phyloP scores from a whole-genome alignment of 92 coral and sea anemone species.

The Nematostella vectensis region DNA sequence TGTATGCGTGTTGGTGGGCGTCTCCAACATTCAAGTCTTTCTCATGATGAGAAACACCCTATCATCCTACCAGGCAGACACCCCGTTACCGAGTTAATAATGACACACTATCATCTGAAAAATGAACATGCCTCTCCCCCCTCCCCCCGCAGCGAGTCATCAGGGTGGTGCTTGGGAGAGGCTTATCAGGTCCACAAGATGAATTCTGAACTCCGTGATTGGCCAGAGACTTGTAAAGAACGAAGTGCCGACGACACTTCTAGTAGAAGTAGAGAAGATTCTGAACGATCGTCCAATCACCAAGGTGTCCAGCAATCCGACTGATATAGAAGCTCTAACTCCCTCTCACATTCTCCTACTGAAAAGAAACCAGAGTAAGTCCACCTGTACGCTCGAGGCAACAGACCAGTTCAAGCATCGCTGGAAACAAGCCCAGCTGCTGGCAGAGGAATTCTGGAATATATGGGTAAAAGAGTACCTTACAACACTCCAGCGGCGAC shows the following conservation, averaged over 20 bases:
- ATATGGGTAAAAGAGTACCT: not conserved
- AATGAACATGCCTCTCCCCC: no score
- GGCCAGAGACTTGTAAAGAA: not conserved
- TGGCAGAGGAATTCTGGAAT: not conserved
- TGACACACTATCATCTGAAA: no score
- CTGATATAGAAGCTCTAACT: not conserved
- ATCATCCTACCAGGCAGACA: no score
- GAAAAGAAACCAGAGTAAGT: not conserved
- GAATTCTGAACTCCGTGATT: not conserved
- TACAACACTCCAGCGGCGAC: not conserved
- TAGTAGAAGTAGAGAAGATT: not conserved
- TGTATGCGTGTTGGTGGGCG: no score
- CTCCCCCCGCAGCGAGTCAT: not conserved
- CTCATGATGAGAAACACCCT: no score
- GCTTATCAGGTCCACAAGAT: not conserved
- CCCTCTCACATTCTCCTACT: not conserved
- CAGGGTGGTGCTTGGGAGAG: not conserved
- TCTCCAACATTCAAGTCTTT: no score
- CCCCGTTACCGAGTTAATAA: no score
- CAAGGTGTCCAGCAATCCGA: not conserved
- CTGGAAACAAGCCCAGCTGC: not conserved
- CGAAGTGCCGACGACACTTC: not conserved
- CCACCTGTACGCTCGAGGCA: not conserved
- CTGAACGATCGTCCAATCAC: constrained; percentile 1
- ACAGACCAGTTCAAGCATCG: not conserved